Conservation (phyloP, 2,113 vertebrate genomes). For the Pogonocichla stellata region DNA sequence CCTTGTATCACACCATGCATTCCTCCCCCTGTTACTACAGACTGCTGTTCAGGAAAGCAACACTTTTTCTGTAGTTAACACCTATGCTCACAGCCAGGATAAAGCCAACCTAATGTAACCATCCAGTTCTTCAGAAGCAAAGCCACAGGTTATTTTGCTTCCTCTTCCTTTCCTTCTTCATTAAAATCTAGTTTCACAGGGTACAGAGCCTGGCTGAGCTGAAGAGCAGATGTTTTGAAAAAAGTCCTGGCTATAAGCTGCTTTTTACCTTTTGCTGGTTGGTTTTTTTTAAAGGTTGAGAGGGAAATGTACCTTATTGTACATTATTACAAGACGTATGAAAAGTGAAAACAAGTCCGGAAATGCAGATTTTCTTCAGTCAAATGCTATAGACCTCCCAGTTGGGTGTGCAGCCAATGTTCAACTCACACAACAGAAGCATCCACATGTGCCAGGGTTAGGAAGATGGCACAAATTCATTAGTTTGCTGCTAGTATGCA, state of each 20-base stretch:
- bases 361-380: not conserved
- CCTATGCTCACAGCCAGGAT: constrained; percentile 13
- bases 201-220: not conserved
- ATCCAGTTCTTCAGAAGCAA: constrained; percentile 46
- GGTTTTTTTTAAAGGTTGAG: not conserved
- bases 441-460: not conserved
- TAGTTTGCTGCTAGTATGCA: not conserved
- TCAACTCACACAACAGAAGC: not conserved
- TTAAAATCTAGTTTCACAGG: constrained; percentile 46
- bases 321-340: not conserved
- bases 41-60: not conserved
- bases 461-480: not conserved
- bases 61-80: not conserved
- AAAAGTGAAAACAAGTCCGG: not conserved
- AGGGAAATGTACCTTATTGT: not conserved
- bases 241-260: not conserved
- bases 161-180: constrained; percentile 45
- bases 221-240: constrained; percentile 33
- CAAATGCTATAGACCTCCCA: not conserved
- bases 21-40: not conserved
- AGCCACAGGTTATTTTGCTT: constrained; percentile 64
- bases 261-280: not conserved
- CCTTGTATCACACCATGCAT: not conserved
- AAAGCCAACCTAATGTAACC: not conserved
- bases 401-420: not conserved